These are phyloP conservation scores for Nemoura dubitans DNA, from an alignment of 2,888 invertebrate species.

Conservation along the genomic window DNA sequence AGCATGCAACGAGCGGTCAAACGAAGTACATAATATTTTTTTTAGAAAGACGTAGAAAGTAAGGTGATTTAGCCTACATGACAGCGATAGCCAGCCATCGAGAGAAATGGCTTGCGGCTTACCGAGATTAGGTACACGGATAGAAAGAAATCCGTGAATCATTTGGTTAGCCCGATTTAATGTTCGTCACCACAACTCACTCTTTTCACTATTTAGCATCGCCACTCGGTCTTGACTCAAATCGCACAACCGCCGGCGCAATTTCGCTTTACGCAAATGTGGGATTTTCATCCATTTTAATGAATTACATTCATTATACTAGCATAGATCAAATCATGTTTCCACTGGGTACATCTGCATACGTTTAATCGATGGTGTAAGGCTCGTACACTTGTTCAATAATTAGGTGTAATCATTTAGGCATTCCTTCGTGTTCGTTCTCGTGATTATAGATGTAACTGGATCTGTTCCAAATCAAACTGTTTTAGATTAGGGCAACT, in stretches of 20 bases:
- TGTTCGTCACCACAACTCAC: not conserved
- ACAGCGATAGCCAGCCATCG: not conserved
- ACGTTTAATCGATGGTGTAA: not conserved
- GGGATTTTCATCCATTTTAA: not conserved
- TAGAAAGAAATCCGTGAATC: not conserved
- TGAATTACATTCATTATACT: not conserved
- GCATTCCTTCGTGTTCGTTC: too few relatives aligned
- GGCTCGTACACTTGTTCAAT: too few relatives aligned
- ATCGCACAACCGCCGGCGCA: not conserved
- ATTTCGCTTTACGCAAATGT: not conserved
- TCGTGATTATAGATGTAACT: too few relatives aligned
- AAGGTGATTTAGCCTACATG: constrained; percentile 12
- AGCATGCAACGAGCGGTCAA: not conserved
- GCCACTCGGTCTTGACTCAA: not conserved
- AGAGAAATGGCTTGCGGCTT: not conserved
- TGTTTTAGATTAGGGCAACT: too few relatives aligned
- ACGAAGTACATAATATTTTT: not conserved
- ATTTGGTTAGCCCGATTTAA: not conserved
- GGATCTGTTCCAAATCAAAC: too few relatives aligned
- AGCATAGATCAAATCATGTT: not conserved
- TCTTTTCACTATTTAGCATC: not conserved
- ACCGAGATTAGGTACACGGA: not conserved
- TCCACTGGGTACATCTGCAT: not conserved
- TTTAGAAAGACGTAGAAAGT: constrained; percentile 12
- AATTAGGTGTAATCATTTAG: too few relatives aligned